Conservation (phyloP, 2,888 invertebrate genomes). For the Lasioglossum marginatum region DNA sequence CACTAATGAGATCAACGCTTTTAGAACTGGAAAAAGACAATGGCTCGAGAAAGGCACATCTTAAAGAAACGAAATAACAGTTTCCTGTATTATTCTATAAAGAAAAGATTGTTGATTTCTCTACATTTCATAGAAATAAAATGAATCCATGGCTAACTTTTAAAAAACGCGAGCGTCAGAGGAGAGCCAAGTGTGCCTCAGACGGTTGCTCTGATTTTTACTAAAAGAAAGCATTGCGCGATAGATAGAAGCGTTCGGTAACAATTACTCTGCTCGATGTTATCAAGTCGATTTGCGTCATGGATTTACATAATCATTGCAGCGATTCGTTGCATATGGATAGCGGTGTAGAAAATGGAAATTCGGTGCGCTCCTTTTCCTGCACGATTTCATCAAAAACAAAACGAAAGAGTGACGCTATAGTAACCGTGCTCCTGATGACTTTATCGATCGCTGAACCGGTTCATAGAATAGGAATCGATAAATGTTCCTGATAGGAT, state of each 20-base stretch:
- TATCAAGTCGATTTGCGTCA: background rate
- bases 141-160: background rate
- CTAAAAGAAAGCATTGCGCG: background rate
- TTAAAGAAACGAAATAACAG: background rate
- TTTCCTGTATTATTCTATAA: background rate
- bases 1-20: background rate
- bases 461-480: background rate
- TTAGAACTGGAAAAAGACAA: background rate
- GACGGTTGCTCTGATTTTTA: background rate
- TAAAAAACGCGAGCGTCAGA: background rate
- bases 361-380: background rate
- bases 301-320: conserved; percentile 3
- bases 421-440: background rate
- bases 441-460: background rate
- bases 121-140: background rate
- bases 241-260: background rate
- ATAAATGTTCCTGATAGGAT: background rate
- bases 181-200: background rate
- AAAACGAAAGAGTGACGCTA: background rate
- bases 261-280: background rate
- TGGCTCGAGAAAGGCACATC: too few relatives aligned
- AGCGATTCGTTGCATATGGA: background rate
- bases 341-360: background rate
- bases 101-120: background rate
- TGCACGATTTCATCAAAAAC: background rate